Conservation (phyloP, 2,888 invertebrate genomes). For the Baccha elongata region DNA sequence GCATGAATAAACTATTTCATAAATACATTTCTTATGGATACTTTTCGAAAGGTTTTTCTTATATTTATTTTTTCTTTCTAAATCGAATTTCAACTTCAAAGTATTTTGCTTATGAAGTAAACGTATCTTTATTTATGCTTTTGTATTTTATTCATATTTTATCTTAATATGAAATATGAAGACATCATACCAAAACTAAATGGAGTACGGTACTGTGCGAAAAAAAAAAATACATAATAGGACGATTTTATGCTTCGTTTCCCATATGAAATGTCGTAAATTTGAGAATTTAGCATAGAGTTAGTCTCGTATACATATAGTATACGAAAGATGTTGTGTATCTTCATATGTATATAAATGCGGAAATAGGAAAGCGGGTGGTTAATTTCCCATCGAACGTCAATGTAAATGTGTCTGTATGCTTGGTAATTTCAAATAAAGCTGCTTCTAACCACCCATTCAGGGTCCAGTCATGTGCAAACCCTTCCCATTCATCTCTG, state of each 20-base stretch:
- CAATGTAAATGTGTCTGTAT: slow-evolving; percentile 37
- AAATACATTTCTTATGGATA: slow-evolving; percentile 57
- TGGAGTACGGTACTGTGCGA: background rate
- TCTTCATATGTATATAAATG: slow-evolving; percentile 16
- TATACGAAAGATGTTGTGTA: too few species aligned
- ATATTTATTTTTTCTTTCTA: slow-evolving; percentile 8
- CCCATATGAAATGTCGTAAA: slow-evolving; percentile 70
- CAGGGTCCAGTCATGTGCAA: slow-evolving; percentile 55
- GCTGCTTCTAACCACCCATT: slow-evolving; percentile 43
- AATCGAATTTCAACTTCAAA: slow-evolving; percentile 70
- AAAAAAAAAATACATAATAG: slow-evolving; percentile 48
- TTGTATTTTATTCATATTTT: slow-evolving; percentile 65
- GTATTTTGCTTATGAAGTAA: slow-evolving; percentile 13
- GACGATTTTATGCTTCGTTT: slow-evolving; percentile 70
- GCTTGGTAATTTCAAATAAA: slow-evolving; percentile 58
- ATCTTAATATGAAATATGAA: slow-evolving; percentile 63
- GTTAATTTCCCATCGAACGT: slow-evolving; percentile 41
- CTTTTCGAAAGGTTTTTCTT: slow-evolving; percentile 21
- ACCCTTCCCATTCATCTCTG: slow-evolving; percentile 27
- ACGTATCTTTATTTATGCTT: slow-evolving; percentile 47
- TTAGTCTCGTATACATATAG: too few species aligned
- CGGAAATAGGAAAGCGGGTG: slow-evolving; percentile 24
- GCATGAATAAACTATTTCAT: slow-evolving; percentile 50
- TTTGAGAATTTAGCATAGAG: slow-evolving; percentile 68
- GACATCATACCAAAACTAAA: slow-evolving; percentile 22